Base-by-base conservation (phyloP, 2,888 invertebrate genomes). In the Diaprepes abbreviatus region DNA sequence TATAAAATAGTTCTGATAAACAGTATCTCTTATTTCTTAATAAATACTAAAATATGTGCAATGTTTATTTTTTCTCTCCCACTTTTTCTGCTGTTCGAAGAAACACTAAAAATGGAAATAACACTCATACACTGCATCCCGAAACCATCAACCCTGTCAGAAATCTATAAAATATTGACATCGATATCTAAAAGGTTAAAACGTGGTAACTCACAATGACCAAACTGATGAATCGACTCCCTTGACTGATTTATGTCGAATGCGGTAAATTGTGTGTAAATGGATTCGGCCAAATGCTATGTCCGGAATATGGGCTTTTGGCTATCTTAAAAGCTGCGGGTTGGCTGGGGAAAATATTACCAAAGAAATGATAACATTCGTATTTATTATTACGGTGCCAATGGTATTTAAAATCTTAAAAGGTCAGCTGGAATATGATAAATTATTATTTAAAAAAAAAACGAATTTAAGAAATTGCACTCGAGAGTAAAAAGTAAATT, bases 81-180 rank as follows among this genome's bases (percentile, higher is more conserved):
- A n/a, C n/a, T n/a, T n/a, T n/a, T n/a, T n/a, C n/a, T n/a, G n/a
- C n/a, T n/a, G n/a, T n/a, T n/a, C n/a, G n/a, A n/a, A n/a, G n/a
- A n/a, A n/a, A n/a, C n/a, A n/a, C n/a, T n/a, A n/a, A n/a, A n/a
- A n/a, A n/a, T n/a, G n/a, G n/a, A n/a, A n/a, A n/a, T n/a, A n/a
- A n/a, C n/a, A n/a, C n/a, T n/a, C 24, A 45, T 24, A 6, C 24
- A 5, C 63, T 38, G 85, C 85, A 86, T 85, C 85, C 85, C 85
- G 86, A 86, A 87, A 87, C 88, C 88, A 87, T 88, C 87, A 85
- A 85, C 85, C 73, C 86, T 88, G 89, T 89, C 89, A 89, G 88
- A 89, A 89, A 88, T 87, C 88, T 87, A 87, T 89, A 87, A 89
- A 89, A 89, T 89, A 89, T 89, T 85, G 88, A 85, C 85, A 84